These are phyloP conservation scores for Pungitius pungitius DNA, from an alignment of 2,113 vertebrate species.

Conservation along the genomic window DNA sequence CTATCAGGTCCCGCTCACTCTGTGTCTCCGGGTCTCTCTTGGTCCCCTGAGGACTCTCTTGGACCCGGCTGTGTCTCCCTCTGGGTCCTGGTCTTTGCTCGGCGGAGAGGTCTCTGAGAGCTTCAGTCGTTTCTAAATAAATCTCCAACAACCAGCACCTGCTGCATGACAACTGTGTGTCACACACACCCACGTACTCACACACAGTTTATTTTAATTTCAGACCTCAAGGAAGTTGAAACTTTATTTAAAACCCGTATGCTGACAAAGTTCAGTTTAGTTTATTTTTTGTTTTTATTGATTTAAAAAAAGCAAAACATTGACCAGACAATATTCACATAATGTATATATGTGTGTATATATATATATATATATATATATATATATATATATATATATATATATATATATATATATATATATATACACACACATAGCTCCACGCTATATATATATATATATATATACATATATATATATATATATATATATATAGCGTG, in stretches of 20 bases:
- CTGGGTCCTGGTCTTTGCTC: constrained; percentile 14
- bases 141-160: constrained; percentile 49
- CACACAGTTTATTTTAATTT: constrained; percentile 13
- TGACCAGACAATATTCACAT: too few species aligned
- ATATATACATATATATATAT: too few species aligned
- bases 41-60: neutral
- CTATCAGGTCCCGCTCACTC: neutral
- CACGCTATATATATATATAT: too few species aligned
- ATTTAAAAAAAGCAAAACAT: too few species aligned
- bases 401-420: too few species aligned
- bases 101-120: constrained; percentile 29
- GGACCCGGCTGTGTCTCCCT: neutral
- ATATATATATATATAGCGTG: too few species aligned
- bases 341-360: too few species aligned
- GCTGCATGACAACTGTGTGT: constrained; percentile 55
- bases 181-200: neutral
- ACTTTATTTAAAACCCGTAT: neutral
- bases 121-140: constrained; percentile 54
- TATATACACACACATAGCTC: too few species aligned
- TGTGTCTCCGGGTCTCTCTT: neutral
- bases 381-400: too few species aligned
- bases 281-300: too few species aligned
- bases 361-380: too few species aligned
- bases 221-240: constrained; percentile 1
- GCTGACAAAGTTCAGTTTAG: neutral